Evolutionary conservation across 37 sponge, comb jelly and placozoan species (phyloP).

Genomic region (Spongilla lacustris): DNA sequence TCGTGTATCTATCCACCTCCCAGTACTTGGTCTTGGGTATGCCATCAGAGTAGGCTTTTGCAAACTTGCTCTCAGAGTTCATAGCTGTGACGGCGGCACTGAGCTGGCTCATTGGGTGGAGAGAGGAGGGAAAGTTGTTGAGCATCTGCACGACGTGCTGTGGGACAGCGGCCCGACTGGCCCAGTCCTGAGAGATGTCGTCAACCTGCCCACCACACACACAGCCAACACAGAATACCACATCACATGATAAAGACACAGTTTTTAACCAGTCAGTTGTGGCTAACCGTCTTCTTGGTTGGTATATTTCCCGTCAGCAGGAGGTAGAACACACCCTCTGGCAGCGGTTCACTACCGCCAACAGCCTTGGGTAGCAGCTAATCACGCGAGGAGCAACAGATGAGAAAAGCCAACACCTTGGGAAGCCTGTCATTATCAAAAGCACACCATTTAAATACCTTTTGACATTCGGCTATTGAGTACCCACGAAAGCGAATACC

Average conservation of each 20-base stretch:
- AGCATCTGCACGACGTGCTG: slow-evolving; percentile 96
- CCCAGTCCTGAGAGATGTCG: slow-evolving; percentile 93
- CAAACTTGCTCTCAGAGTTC: slow-evolving; percentile 97
- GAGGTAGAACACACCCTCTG: slow-evolving; percentile 97
- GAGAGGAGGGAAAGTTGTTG: slow-evolving; percentile 91
- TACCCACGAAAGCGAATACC: slow-evolving; percentile 98
- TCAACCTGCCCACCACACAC: slow-evolving; percentile 62
- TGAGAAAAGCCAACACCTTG: not conserved
- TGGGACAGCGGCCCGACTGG: slow-evolving; percentile 87
- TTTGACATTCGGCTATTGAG: slow-evolving; percentile 95
- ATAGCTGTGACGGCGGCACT: slow-evolving; percentile 93
- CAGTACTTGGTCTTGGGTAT: slow-evolving; percentile 92
- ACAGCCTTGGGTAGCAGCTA: slow-evolving; percentile 89
- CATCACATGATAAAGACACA: too few relatives aligned
- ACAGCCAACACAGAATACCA: too few relatives aligned
- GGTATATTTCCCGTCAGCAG: slow-evolving; percentile 94
- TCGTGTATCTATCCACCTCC: too few relatives aligned
- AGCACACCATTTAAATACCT: slow-evolving; percentile 40
- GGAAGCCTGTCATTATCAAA: not conserved
- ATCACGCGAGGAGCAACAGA: not conserved
- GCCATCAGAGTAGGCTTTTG: slow-evolving; percentile 93
- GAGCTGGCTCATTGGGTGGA: slow-evolving; percentile 99
- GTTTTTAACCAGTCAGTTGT: too few relatives aligned
- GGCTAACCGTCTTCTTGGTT: slow-evolving; percentile 86
- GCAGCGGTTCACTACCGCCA: slow-evolving; percentile 94